Base-by-base conservation (phyloP, 2,888 invertebrate species). In the Drosophila niveifrons region DNA sequence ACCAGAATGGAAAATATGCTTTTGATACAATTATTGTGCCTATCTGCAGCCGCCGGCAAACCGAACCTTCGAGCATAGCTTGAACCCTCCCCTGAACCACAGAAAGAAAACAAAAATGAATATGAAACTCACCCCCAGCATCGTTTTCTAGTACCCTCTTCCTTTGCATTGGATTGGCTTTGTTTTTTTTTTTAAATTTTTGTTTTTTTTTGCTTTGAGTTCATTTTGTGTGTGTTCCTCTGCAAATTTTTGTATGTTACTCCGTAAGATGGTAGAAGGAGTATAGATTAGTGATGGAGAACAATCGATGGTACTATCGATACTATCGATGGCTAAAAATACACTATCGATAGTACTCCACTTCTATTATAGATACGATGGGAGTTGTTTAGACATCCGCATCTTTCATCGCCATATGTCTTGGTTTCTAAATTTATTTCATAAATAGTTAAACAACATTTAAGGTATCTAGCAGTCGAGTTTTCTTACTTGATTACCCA, bases 1-100 rank as follows among this genome's bases (percentile, higher is more conserved):
- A 92, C 91, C 91, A 92, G 92, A 92, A 92, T 90, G 90, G 89
- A 92, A 92, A 92, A 92, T 92, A 92, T 92, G 92, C 92, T 90
- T 92, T 92, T 92, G 92, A 92, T 92, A 92, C 91, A 90, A 90
- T 91, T 89, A 89, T 85, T 84, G 83, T 87, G 82, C 88, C 88
- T 84, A 84, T 84, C 83, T 87, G 77, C 83, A 80, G 87, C 84
- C 83, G 68, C 71, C 82, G 82, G 78, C 50, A 67, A 65, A 15
- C 44, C 10, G 11, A 44, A 41, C 59, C 77, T 78, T 66, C 51
- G 53, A 55, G 51, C 50, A 62, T 55, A 50, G 43, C n/a, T 23
- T 23, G 66, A 75, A 80, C 58, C 73, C 78, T 69, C 78, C 65
- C 65, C 83, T 79, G 46, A 62, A 55, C 56, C 44, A 59, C 57